Evolutionary conservation across 2,113 vertebrate genomes (phyloP), one percentile per base, ranked within the genome.

Genomic region (Cyprinodon variegatus): DNA sequence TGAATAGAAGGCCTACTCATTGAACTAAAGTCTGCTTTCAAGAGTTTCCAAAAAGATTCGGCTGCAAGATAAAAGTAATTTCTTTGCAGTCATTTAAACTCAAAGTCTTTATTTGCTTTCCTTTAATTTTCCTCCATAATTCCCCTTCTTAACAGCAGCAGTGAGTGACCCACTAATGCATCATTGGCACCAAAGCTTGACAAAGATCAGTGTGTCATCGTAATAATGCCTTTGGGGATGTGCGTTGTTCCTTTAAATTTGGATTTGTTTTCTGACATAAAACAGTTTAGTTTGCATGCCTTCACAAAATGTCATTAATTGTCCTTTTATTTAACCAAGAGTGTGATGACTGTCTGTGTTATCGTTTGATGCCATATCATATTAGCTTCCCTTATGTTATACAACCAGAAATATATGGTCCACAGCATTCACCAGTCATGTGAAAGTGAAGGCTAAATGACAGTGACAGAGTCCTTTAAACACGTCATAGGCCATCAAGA

Each of bases 21-120:
- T 65, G 11, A 85, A 89, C 73, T 81, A 72, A 90, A 89, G 48
- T 75, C 69, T 17, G 67, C 72, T 68, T 0, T 72, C 62, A 65
- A 63, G 70, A 84, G 62, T 82, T 90, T 85, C 82, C 80, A 83
- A 92, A 29, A 90, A 89, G 89, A 87, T 77, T 83, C 65, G 36
- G 74, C 72, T 79, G 76, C 76, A 37, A 65, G 63, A 89, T 92
- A 77, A 90, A 77, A 81, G 72, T 71, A 77, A 65, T 60, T 40
- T 65, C 70, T 36, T 61, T 60, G 61, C 14, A 2, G 37, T 71
- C 72, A 78, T 39, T 78, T 72, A 63, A 20, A 65, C 41, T 61
- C 65, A n/a, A 57, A 36, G 37, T 48, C 61, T 61, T 68, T 7
- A 38, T 29, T 72, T 69, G 45, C 84, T 88, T 86, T 85, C 74